These are phyloP conservation scores for Rhinichthys osculus DNA, from an alignment of 2,797 vertebrate species.

Conservation along the genomic window DNA sequence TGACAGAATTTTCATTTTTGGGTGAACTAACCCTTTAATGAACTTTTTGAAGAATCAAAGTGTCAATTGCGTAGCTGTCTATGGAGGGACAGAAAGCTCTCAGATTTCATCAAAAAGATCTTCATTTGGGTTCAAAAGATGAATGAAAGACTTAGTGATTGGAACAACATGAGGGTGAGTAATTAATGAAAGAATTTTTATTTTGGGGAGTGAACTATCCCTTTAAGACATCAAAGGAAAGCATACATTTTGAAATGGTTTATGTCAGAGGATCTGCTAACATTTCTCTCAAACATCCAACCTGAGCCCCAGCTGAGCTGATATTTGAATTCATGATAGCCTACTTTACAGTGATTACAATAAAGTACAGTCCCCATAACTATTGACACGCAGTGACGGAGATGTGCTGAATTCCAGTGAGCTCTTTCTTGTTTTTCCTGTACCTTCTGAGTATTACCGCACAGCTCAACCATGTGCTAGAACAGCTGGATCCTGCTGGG, in stretches of 20 bases:
- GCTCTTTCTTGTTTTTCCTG: constrained; percentile 25
- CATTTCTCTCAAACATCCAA: background rate
- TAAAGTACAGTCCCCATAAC: background rate
- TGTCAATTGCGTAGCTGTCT: no score
- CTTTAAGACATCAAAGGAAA: background rate
- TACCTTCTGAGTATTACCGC: constrained; percentile 45
- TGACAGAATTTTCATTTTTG: no score
- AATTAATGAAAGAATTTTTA: no score
- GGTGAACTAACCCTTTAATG: no score
- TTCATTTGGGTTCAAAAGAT: no score
- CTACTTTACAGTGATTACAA: background rate
- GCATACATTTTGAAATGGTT: background rate
- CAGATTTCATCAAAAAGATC: no score
- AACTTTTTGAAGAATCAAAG: no score
- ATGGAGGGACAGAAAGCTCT: no score
- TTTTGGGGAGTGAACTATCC: background rate
- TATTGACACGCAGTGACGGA: background rate
- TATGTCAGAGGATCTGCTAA: background rate
- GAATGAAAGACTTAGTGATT: no score
- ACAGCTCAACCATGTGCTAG: constrained; percentile 49
- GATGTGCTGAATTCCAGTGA: constrained; percentile 16
- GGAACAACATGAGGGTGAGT: no score
- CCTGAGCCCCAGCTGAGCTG: background rate
- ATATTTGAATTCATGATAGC: constrained; percentile 40
- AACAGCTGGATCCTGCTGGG: constrained; percentile 71